Conservation (phyloP, 2,888 invertebrate genomes). For the Drosophila rubida region DNA sequence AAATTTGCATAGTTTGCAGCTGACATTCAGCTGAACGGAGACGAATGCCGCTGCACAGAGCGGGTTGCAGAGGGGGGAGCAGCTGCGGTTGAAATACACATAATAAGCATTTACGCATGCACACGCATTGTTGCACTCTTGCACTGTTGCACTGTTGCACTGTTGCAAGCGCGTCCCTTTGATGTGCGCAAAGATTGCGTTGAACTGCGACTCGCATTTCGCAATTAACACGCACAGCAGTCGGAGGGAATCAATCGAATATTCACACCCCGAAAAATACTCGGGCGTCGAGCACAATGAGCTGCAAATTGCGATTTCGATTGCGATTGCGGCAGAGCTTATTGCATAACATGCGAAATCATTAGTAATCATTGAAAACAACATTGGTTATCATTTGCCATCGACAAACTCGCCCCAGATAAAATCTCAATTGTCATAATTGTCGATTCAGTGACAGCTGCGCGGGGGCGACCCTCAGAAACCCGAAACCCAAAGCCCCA, state of each 20-base stretch:
- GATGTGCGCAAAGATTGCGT: not conserved
- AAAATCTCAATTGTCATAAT: conserved; percentile 58
- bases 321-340: conserved; percentile 33
- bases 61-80: not conserved
- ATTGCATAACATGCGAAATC: conserved; percentile 28
- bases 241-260: not conserved
- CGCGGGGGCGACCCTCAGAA: not conserved
- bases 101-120: not conserved
- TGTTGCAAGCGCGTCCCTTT: not conserved
- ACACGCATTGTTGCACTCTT: not conserved
- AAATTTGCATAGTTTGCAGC: conserved; percentile 52
- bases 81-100: not conserved
- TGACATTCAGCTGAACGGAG: conserved; percentile 28
- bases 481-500: not conserved
- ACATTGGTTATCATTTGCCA: conserved; percentile 35
- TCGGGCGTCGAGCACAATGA: conserved; percentile 3
- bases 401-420: conserved; percentile 28
- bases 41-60: not conserved
- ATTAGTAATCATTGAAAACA: conserved; percentile 47
- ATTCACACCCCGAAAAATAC: too few relatives aligned
- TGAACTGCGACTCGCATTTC: not conserved
- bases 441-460: conserved; percentile 52
- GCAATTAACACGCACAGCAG: not conserved
- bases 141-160: not conserved
- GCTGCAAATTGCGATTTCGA: conserved; percentile 32